A percentile compares a stretch with the other conserved stretches of the same genome.
These are phyloP conservation scores for Callyntrura sp. DNA, from an alignment of 2,888 invertebrate species.

Conservation along the genomic window DNA sequence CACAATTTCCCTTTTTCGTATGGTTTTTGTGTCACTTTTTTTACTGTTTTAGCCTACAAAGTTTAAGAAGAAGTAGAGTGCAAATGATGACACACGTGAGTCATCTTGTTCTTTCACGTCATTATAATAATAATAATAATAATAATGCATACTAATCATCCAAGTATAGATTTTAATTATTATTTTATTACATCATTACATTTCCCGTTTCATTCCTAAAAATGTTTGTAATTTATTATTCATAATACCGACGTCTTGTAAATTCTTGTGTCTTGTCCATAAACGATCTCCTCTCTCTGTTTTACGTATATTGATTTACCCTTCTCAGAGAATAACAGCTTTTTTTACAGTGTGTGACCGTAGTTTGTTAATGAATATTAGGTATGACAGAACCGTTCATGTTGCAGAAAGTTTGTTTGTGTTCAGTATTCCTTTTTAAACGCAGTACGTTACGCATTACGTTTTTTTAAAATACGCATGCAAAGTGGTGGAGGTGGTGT, in stretches of 20 bases:
- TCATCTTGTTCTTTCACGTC: background rate
- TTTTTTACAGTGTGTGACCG: too few relatives aligned
- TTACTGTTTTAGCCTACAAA: background rate
- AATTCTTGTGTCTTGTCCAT: background rate
- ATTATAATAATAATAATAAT: too few relatives aligned
- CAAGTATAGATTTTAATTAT: background rate
- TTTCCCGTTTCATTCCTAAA: background rate
- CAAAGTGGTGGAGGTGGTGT: background rate
- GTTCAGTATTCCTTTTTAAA: too few relatives aligned
- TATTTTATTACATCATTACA: background rate
- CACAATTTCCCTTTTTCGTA: background rate
- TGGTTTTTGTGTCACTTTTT: background rate
- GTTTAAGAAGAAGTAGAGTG: background rate
- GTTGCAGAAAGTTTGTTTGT: too few relatives aligned
- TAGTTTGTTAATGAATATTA: background rate
- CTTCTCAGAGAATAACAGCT: background rate
- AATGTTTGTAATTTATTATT: constrained; percentile 7
- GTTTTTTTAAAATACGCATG: too few relatives aligned
- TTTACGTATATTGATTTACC: background rate
- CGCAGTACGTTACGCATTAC: too few relatives aligned
- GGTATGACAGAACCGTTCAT: too few relatives aligned
- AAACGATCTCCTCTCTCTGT: background rate
- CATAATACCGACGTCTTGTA: constrained; percentile 29
- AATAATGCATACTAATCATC: too few relatives aligned
- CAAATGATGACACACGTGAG: background rate